These are phyloP conservation scores for Scomber colias DNA, from an alignment of 2,113 vertebrate species.

Conservation along the genomic window DNA sequence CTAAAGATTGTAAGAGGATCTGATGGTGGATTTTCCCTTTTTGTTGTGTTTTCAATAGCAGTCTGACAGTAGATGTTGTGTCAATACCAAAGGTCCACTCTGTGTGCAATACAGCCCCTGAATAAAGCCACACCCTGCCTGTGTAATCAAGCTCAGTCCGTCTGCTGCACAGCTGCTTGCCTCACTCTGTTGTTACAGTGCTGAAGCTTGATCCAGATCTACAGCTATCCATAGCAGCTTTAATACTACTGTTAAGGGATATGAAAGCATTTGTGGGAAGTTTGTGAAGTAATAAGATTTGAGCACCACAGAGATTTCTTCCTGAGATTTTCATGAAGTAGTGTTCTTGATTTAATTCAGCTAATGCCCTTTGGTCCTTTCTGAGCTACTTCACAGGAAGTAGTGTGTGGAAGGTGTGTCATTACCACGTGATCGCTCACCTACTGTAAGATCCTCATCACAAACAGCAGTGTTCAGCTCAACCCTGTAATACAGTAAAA, in stretches of 20 bases:
- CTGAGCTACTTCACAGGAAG: background rate
- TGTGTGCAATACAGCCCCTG: slow-evolving; percentile 55
- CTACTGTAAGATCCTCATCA: background rate
- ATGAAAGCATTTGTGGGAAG: background rate
- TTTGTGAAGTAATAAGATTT: background rate
- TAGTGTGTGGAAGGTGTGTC: slow-evolving; percentile 18
- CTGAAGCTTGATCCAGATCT: background rate
- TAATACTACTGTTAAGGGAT: background rate
- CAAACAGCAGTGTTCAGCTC: background rate
- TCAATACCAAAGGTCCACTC: slow-evolving; percentile 81
- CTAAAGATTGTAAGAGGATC: background rate
- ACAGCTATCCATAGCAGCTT: background rate
- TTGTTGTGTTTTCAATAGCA: background rate
- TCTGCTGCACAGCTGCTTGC: slow-evolving; percentile 15
- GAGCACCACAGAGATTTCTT: too few relatives aligned
- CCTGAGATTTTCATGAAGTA: background rate
- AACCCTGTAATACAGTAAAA: background rate
- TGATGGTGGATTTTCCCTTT: slow-evolving; percentile 21
- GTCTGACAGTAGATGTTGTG: slow-evolving; percentile 56
- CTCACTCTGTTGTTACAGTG: slow-evolving; percentile 29
- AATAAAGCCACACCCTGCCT: slow-evolving; percentile 77
- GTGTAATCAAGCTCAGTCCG: slow-evolving; percentile 37
- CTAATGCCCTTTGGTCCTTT: slow-evolving; percentile 47
- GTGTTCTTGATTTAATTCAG: background rate
- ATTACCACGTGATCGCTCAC: slow-evolving; percentile 8